Evolutionary conservation across 2,797 vertebrate genomes (phyloP).

Genomic region (Cephalopachus bancanus): DNA sequence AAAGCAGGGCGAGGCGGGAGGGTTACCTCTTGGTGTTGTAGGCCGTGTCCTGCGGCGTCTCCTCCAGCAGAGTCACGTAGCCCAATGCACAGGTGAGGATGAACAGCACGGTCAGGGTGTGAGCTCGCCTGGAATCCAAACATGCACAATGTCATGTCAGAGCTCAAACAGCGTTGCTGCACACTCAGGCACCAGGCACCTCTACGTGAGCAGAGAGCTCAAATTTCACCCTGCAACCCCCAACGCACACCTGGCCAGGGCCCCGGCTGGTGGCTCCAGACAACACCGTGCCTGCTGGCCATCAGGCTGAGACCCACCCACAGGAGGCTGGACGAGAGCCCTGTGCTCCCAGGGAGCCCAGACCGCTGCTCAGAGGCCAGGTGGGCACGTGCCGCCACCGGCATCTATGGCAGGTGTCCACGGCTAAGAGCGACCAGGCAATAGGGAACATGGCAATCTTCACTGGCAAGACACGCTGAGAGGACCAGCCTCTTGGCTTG

Average conservation of each 20-base stretch:
- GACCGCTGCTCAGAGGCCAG: background rate
- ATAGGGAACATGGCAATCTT: background rate
- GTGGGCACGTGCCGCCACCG: fast-evolving
- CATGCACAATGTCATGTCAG: background rate
- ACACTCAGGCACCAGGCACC: too few species aligned
- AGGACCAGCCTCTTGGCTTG: background rate
- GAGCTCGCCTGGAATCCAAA: slow-evolving; percentile 93
- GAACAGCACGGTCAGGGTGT: slow-evolving; percentile 97
- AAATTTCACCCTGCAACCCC: background rate
- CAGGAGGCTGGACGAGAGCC: background rate
- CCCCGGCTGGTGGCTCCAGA: background rate
- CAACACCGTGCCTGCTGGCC: fast-evolving
- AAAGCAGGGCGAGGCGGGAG: background rate
- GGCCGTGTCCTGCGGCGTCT: slow-evolving; percentile 97
- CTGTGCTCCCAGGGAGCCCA: fast-evolving
- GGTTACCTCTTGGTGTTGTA: slow-evolving; percentile 97
- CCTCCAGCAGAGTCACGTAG: slow-evolving; percentile 97
- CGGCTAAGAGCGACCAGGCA: fast-evolving
- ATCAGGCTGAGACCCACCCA: background rate
- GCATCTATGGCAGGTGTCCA: background rate
- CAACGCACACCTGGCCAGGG: background rate
- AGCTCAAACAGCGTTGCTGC: fast-evolving
- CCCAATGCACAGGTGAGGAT: slow-evolving; percentile 97
- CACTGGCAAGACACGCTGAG: fast-evolving
- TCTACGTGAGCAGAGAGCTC: background rate